These are phyloP conservation scores for Brachionus calyciflorus DNA, from an alignment of 1,140 invertebrate genomes.

Conservation along the genomic window DNA sequence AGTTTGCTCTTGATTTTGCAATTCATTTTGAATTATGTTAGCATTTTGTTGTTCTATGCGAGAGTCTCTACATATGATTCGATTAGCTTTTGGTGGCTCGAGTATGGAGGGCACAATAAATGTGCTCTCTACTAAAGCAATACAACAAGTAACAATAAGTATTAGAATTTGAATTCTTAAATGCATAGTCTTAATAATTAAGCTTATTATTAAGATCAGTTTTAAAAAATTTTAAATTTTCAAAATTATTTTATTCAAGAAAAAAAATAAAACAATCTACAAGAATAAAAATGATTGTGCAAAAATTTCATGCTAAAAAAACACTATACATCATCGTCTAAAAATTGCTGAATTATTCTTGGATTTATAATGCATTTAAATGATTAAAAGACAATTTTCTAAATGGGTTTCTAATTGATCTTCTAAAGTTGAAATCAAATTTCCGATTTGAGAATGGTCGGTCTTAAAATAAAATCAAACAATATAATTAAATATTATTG, in stretches of 20 bases:
- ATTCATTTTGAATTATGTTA: not conserved
- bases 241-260: too few species aligned
- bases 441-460: conserved; percentile 3
- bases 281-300: too few species aligned
- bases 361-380: not conserved
- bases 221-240: too few species aligned
- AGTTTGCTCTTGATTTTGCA: not conserved
- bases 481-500: not conserved
- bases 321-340: too few species aligned
- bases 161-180: too few species aligned
- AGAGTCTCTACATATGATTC: not conserved
- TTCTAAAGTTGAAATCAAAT: not conserved
- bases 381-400: conserved; percentile 16
- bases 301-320: too few species aligned
- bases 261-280: too few species aligned
- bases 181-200: too few species aligned
- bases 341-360: not conserved
- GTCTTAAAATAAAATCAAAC: not conserved
- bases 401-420: not conserved
- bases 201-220: too few species aligned
- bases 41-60: not conserved
- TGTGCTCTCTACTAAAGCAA: not conserved
- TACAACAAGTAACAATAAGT: too few species aligned
- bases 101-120: conserved; percentile 14
- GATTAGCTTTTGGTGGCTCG: conserved; percentile 10